Base-by-base conservation (phyloP, 2,113 vertebrate species). In the Lathamus discolor region DNA sequence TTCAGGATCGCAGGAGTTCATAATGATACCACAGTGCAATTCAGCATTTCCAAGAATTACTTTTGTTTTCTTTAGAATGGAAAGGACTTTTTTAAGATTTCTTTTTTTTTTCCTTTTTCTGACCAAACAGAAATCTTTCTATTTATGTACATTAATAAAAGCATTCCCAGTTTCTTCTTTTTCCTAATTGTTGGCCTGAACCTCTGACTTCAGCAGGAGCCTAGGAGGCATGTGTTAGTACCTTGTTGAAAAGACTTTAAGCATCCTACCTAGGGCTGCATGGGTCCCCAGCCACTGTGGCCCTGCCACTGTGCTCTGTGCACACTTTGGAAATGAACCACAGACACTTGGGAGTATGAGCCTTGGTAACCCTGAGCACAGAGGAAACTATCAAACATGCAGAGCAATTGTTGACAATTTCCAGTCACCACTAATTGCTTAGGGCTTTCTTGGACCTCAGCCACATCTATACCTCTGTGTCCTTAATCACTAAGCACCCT, bases 401-500 rank as follows among this genome's bases (percentile, higher is more conserved):
- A 97, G 96, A 93, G 87, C 84, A 96, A 97, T 90, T 95, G 96
- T 91, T 96, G 97, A 98, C 97, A 97, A 97, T 98, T 97, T 97
- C 97, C 97, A 98, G 95, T 96, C 96, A 84, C 96, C 93, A 64
- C 96, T 98, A 98, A 98, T 97, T 94, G 83, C 97, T 97, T 59
- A 89, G 75, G 83, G 95, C 64, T 97, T 96, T 96, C 96, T 97
- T 98, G 97, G 96, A 96, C 90, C 81, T 82, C 80, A 74, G 97
- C 98, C 97, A 98, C 80, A 63, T 97, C 95, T 97, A 94, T 98
- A 97, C 97, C 96, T 98, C 97, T 79, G 95, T 88, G 96, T 93
- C 95, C 95, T 91, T 98, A 98, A 98, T 98, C 97, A 97, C 95
- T 63, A 90, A 29, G 94, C 96, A 98, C 97, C 96, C 97, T 97